Evolutionary conservation across 2,113 vertebrate genomes (phyloP).

Genomic region (Rhadina sibilatrix): DNA sequence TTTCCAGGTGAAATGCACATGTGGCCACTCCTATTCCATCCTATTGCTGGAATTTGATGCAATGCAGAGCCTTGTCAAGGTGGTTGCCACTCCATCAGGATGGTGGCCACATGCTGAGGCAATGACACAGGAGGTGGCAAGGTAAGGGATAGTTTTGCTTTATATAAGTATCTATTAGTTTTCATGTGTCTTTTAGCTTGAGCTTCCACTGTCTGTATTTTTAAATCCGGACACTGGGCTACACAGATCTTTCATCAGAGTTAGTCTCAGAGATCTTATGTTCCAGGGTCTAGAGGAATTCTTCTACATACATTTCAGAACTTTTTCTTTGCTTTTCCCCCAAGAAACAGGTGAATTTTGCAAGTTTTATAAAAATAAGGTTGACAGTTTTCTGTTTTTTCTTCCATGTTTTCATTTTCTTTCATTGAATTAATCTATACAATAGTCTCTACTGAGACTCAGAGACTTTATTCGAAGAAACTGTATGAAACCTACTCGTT

Average conservation of each 20-base stretch:
- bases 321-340: not conserved
- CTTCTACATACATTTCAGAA: not conserved
- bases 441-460: not conserved
- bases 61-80: not conserved
- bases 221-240: not conserved
- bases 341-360: not conserved
- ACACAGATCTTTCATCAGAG: not conserved
- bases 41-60: not conserved
- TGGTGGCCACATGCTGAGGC: not conserved
- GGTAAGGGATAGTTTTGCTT: not conserved
- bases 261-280: not conserved
- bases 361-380: not conserved
- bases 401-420: not conserved
- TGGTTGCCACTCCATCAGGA: accelerated
- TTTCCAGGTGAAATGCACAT: not conserved
- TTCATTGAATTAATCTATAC: not conserved
- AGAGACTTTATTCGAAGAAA: not conserved
- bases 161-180: not conserved
- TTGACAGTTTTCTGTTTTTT: not conserved
- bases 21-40: not conserved
- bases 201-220: not conserved
- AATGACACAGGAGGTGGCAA: not conserved
- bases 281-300: not conserved
- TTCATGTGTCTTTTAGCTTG: not conserved
- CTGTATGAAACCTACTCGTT: not conserved